Conservation (phyloP, 2,888 invertebrate genomes). For the Ophioninae sp. region DNA sequence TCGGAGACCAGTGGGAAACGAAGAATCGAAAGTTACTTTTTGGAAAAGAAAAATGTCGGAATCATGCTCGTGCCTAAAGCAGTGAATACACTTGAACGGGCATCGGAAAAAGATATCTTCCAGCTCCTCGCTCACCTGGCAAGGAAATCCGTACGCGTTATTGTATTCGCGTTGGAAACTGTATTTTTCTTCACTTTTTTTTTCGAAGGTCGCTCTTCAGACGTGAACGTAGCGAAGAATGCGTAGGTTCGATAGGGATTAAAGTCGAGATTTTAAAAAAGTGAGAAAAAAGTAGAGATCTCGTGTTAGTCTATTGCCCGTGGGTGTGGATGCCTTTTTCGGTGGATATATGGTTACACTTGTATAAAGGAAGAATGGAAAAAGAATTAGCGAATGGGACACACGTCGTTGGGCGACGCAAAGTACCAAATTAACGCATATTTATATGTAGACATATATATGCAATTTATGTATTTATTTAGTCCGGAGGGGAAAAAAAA, state of each 20-base stretch:
- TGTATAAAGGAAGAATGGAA: background rate
- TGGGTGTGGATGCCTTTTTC: constrained; percentile 2
- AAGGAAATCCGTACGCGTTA: constrained; percentile 4
- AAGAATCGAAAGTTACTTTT: background rate
- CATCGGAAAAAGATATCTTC: background rate
- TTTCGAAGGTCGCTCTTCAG: constrained; percentile 11
- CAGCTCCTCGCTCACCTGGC: background rate
- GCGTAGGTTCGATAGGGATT: constrained; percentile 53
- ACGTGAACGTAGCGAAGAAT: constrained; percentile 15
- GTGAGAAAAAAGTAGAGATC: constrained; percentile 4
- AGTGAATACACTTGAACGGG: background rate
- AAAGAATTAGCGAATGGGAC: constrained; percentile 1
- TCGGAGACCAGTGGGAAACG: background rate
- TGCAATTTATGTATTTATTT: constrained; percentile 41
- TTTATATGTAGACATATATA: background rate
- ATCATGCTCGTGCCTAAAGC: background rate
- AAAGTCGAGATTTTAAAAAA: constrained; percentile 9
- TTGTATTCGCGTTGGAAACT: background rate
- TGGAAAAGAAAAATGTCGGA: background rate
- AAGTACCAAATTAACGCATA: constrained; percentile 1
- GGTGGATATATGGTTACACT: background rate
- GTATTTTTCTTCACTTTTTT: constrained; percentile 4
- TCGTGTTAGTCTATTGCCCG: constrained; percentile 10
- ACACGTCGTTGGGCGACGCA: background rate
- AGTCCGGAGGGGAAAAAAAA: constrained; percentile 29